Conservation (phyloP, 2,113 vertebrate genomes). For the Manacus vitellinus region DNA sequence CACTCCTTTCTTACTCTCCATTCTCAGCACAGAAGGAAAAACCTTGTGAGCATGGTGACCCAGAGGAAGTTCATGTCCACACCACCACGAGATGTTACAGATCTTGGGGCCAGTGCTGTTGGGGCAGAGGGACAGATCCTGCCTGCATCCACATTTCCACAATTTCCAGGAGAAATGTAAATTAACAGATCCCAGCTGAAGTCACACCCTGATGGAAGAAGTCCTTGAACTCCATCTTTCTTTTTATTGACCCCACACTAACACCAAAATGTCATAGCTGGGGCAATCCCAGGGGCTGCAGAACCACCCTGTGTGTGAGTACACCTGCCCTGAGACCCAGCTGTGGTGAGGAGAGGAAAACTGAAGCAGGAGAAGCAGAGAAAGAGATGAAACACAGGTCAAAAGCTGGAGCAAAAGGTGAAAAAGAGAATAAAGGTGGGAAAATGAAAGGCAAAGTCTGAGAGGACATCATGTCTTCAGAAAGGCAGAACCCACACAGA, state of each 20-base stretch:
- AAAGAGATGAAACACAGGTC: not conserved
- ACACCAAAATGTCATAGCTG: fast-evolving
- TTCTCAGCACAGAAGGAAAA: not conserved
- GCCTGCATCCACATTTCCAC: not conserved
- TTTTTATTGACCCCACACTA: fast-evolving
- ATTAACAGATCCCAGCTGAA: not conserved
- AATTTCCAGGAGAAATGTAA: not conserved
- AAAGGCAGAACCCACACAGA: not conserved
- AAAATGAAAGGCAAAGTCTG: not conserved
- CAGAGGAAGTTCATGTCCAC: not conserved
- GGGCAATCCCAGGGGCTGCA: not conserved
- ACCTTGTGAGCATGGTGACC: fast-evolving
- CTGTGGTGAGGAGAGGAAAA: not conserved
- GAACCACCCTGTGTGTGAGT: fast-evolving
- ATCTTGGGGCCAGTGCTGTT: not conserved
- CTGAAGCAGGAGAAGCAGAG: not conserved
- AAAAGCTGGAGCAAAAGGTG: not conserved
- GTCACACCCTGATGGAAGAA: not conserved
- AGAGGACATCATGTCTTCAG: not conserved
- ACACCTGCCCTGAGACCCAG: fast-evolving
- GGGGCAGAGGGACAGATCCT: not conserved
- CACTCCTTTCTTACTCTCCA: not conserved
- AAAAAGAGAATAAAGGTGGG: not conserved
- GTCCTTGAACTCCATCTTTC: not conserved
- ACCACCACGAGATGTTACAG: fast-evolving